phyloP scores from a whole-genome alignment of 2,888 invertebrate genomes.

The Thymelicus sylvestris region DNA sequence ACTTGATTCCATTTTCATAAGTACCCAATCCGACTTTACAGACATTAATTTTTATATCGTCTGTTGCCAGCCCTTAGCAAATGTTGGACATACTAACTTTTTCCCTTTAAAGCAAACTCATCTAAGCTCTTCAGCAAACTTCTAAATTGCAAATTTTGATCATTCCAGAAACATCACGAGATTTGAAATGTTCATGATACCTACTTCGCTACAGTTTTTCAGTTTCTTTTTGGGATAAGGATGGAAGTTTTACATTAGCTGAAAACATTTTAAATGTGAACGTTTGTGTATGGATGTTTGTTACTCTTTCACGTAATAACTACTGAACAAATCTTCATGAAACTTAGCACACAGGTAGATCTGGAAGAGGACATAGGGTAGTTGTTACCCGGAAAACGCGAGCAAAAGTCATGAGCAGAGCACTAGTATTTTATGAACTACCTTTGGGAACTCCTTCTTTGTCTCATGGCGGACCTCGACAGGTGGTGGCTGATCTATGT shows the following conservation, averaged over 20 bases:
- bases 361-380: too few relatives aligned
- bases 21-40: conserved; percentile 20
- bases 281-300: too few relatives aligned
- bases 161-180: neutral
- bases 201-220: neutral
- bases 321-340: too few relatives aligned
- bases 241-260: neutral
- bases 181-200: neutral
- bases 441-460: conserved; percentile 70
- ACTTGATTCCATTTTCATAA: conserved; percentile 24
- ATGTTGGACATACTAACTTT: conserved; percentile 21
- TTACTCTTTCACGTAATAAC: too few relatives aligned
- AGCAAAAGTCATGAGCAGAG: too few relatives aligned
- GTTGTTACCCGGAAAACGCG: too few relatives aligned
- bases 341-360: too few relatives aligned
- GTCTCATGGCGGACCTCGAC: conserved; percentile 64
- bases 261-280: neutral
- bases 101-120: conserved; percentile 9
- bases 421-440: conserved; percentile 42
- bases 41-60: conserved; percentile 29
- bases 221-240: neutral
- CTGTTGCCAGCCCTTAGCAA: conserved; percentile 25
- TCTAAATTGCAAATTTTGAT: neutral
- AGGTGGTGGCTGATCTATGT: conserved; percentile 75
- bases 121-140: neutral